Base-by-base conservation (phyloP, 64 coral and sea anemone species). In the Montipora cactus region DNA sequence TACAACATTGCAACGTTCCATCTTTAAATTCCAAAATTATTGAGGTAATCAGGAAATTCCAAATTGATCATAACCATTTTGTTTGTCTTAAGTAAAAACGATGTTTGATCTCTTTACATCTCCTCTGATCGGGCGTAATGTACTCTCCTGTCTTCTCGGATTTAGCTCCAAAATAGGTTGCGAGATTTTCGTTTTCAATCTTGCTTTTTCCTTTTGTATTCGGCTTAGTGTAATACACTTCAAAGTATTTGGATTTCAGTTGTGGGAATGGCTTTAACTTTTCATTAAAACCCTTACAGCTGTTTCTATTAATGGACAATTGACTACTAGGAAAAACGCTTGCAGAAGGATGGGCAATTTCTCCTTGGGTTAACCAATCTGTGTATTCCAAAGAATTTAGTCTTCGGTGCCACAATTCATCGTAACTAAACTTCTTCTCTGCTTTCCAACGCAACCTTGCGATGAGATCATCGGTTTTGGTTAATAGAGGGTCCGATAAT, bases 371-470 rank as follows among this genome's bases (percentile, higher is more conserved):
- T 67, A 50, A 5, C 45, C 68, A 12, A 3, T 16, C 9, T 47
- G 62, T 12, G 3, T 16, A 1, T 4, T 86, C 44, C 49, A 49
- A 6, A 49, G 76, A 78, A 45, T 47, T 78, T 16, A 47, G 11
- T 50, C 76, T 67, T 86, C 62, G 62, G 45, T 71, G 66, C 82
- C 82, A 72, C 66, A 86, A 19, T 16, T 85, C 81, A 45, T 62
- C 64, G 16, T 71, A 50, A 47, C 45, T 85, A 47, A 85, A 85
- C 62, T 70, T 71, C 28, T 46, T 85, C 7, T 85, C 62, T 2
- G 82, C 66, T 71, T 86, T 86, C 82, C 82, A 71, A 6, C 44
- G 28, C 19, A 48, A 70, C 20, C 46, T 49, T 11, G 62, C 19
- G 10, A 71, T 67, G 7, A 71, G 49, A 21, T 86, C 82, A 19